Evolutionary conservation across 1,140 invertebrate genomes (phyloP), one percentile per base, ranked within the genome.

Genomic region (Drosophila kanapiae): DNA sequence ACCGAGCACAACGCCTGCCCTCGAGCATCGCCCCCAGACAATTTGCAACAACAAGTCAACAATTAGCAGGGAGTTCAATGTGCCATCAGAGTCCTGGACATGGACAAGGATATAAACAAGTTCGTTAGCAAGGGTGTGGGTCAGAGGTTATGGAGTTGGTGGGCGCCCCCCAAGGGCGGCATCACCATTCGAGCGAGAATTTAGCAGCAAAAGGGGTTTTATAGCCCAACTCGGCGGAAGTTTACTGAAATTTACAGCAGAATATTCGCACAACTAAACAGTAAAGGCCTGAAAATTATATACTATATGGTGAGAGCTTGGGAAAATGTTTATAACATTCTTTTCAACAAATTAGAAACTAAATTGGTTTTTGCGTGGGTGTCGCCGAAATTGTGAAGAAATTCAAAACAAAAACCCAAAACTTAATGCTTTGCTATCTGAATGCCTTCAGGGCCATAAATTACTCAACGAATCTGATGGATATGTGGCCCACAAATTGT

Each of bases 61-160:
- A 72, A 72, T 72, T 72, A 72, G 70, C 70, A 60, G 67, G 16
- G 53, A 60, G 70, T 72, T 72, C 70, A 72, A 72, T 72, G 68
- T 72, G 70, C 70, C 69, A 59, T 51, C 37, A 35, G 43, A 29
- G 69, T 72, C 53, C 67, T 9, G 45, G 48, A 62, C 57, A 61
- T 13, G 67, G 53, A 51, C 40, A 48, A 43, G 80, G 76, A 63
- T 61, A 76, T 67, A 84, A 83, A 53, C 77, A 77, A 72, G 77
- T 82, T 83, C 61, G 83, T 83, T 83, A 82, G 80, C 56, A 33
- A 10, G 48, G 14, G 4, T 6, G 0, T 3, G 78, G 77, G 29
- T 3, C 7, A 16, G 35, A 33, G 10, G 23, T 18, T 16, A 14
- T 4, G 18, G 33, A 33, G 23, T 5, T 11, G 13, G 29, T 5